Conservation (phyloP, 2,797 vertebrate genomes). For the Paramormyrops hopkinsi region DNA sequence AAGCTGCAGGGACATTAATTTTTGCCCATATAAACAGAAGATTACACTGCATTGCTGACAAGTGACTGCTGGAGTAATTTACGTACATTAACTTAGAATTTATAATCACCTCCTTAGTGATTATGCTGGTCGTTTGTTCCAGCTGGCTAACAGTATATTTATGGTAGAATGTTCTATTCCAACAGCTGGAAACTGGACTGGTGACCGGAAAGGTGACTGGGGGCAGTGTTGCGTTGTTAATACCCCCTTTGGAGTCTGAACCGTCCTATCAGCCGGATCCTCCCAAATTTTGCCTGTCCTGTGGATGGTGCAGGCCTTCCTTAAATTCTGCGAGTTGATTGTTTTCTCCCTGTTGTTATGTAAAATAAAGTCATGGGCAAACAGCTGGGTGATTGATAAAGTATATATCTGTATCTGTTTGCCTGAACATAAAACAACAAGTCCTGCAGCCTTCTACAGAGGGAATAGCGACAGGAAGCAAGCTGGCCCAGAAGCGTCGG, state of each 20-base stretch:
- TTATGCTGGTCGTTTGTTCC: background rate
- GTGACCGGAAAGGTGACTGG: background rate
- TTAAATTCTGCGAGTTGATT: background rate
- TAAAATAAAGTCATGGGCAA: background rate
- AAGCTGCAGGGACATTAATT: background rate
- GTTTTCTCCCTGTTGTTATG: background rate
- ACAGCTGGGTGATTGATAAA: background rate
- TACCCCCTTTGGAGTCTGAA: background rate
- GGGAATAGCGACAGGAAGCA: background rate
- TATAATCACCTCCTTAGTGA: background rate
- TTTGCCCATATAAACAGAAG: background rate
- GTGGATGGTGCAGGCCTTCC: background rate
- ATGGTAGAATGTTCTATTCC: background rate
- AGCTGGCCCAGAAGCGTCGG: background rate
- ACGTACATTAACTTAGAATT: background rate
- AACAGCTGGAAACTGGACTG: background rate
- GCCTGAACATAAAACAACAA: background rate
- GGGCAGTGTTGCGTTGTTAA: background rate
- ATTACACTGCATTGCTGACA: background rate
- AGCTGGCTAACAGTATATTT: background rate
- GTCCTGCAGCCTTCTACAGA: background rate
- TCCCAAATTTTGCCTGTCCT: background rate
- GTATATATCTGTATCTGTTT: background rate
- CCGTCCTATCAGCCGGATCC: background rate
- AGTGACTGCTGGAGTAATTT: background rate